phyloP scores from a whole-genome alignment of 92 coral and sea anemone species.

The Parazoanthus atlanticus region DNA sequence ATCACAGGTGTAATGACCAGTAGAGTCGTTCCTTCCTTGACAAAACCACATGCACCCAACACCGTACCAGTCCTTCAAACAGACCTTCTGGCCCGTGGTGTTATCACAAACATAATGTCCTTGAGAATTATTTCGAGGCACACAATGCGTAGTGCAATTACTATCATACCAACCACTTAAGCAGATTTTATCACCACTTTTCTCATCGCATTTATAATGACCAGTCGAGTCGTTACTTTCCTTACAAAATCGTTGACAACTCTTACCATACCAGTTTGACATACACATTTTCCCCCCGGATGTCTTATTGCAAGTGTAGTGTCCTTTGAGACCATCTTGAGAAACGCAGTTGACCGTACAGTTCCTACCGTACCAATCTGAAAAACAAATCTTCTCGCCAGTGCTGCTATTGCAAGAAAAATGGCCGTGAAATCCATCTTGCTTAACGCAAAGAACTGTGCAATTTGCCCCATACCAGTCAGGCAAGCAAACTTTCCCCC shows the following conservation, averaged over 20 bases:
- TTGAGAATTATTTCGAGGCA: conserved; percentile 51
- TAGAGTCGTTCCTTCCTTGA: neutral
- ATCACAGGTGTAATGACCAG: conserved; percentile 24
- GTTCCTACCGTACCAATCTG: conserved; percentile 60
- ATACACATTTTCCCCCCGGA: conserved; percentile 36
- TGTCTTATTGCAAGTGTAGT: conserved; percentile 37
- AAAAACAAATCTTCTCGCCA: conserved; percentile 61
- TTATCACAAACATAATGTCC: conserved; percentile 58
- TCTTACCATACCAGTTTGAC: conserved; percentile 37
- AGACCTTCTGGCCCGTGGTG: conserved; percentile 45
- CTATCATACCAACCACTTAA: conserved; percentile 61
- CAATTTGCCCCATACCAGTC: conserved; percentile 46
- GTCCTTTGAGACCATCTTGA: conserved; percentile 24
- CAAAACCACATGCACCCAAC: conserved; percentile 32
- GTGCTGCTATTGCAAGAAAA: conserved; percentile 51
- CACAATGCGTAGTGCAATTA: conserved; percentile 70
- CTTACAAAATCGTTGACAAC: conserved; percentile 28
- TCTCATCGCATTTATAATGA: conserved; percentile 70
- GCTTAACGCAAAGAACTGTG: conserved; percentile 12
- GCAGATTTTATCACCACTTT: conserved; percentile 70
- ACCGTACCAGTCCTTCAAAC: conserved; percentile 20
- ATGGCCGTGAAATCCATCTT: conserved; percentile 56
- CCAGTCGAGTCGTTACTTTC: conserved; percentile 36
- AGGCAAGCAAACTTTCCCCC: conserved; percentile 42
- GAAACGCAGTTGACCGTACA: conserved; percentile 31